Conservation (phyloP, 1,140 invertebrate species). For the Drosophila lowei region DNA sequence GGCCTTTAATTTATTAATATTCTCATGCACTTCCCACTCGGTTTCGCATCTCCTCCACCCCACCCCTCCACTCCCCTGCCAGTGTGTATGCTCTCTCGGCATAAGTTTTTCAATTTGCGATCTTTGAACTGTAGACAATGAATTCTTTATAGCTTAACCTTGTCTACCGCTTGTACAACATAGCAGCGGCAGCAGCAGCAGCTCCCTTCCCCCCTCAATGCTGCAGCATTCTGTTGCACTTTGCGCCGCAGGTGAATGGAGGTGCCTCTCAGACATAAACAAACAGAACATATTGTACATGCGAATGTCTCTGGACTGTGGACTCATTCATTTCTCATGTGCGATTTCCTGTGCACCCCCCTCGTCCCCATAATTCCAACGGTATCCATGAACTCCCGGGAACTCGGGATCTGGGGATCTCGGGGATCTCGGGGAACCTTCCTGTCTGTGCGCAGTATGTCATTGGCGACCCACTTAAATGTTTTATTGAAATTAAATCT, state of each 20-base stretch:
- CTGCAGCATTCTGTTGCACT: not conserved
- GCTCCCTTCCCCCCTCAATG: not conserved
- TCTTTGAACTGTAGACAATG: conserved; percentile 77
- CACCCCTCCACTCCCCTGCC: conserved; percentile 5
- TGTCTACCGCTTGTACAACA: conserved; percentile 46
- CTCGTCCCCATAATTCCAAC: conserved; percentile 20
- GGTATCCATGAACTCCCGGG: conserved; percentile 12
- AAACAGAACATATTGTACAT: not conserved
- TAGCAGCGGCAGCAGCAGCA: no score
- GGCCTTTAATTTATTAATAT: conserved; percentile 81
- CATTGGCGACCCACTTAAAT: conserved; percentile 49
- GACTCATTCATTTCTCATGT: conserved; percentile 38
- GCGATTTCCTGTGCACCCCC: conserved; percentile 51
- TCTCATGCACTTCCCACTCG: conserved; percentile 67
- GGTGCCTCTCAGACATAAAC: not conserved
- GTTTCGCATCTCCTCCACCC: conserved; percentile 14
- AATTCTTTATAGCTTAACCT: conserved; percentile 80
- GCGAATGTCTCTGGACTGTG: conserved; percentile 15
- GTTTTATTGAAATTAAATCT: conserved; percentile 58
- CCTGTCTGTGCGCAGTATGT: conserved; percentile 1
- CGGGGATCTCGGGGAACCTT: not conserved
- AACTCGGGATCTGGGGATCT: no score
- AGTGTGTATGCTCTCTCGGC: conserved; percentile 25
- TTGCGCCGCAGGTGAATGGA: conserved; percentile 25
- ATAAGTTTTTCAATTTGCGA: conserved; percentile 80